A percentile compares a stretch with the other conserved stretches of the same genome.
phyloP scores from a whole-genome alignment of 2,113 vertebrate genomes.

The Cryptomyrus ogoouensis region DNA sequence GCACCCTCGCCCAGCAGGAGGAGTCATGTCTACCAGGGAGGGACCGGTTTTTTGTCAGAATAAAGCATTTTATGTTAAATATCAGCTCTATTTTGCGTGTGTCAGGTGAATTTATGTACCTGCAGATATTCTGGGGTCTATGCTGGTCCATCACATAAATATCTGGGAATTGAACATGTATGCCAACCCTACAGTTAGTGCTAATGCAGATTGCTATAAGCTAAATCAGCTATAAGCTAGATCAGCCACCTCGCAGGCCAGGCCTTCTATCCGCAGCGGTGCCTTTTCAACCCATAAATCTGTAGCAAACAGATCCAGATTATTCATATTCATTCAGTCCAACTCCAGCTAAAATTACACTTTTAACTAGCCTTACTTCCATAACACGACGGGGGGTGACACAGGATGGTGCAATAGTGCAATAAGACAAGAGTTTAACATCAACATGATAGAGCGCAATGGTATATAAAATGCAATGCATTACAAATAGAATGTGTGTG shows the following conservation, averaged over 20 bases:
- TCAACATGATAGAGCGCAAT: neutral
- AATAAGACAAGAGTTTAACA: neutral
- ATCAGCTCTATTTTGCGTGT: constrained; percentile 48
- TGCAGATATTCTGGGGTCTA: constrained; percentile 52
- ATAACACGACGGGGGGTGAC: neutral
- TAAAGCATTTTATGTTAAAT: constrained; percentile 64
- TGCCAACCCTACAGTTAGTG: constrained; percentile 16
- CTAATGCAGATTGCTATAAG: neutral
- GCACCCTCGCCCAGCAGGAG: constrained; percentile 57
- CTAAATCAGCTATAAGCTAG: constrained; percentile 11
- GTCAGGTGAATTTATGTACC: constrained; percentile 61
- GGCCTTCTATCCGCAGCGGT: neutral
- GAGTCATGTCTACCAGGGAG: constrained; percentile 66
- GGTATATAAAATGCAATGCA: neutral
- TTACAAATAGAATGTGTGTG: neutral
- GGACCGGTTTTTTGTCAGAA: constrained; percentile 59
- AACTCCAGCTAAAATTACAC: constrained; percentile 38
- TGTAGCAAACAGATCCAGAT: neutral
- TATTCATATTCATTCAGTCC: constrained; percentile 40
- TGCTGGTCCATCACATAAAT: constrained; percentile 57
- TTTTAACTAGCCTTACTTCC: constrained; percentile 32
- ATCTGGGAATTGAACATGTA: constrained; percentile 43
- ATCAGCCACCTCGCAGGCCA: constrained; percentile 18
- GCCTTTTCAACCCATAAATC: constrained; percentile 20
- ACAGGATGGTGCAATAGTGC: neutral